phyloP scores from a whole-genome alignment of 1,140 invertebrate genomes.

The Aethina tumida region DNA sequence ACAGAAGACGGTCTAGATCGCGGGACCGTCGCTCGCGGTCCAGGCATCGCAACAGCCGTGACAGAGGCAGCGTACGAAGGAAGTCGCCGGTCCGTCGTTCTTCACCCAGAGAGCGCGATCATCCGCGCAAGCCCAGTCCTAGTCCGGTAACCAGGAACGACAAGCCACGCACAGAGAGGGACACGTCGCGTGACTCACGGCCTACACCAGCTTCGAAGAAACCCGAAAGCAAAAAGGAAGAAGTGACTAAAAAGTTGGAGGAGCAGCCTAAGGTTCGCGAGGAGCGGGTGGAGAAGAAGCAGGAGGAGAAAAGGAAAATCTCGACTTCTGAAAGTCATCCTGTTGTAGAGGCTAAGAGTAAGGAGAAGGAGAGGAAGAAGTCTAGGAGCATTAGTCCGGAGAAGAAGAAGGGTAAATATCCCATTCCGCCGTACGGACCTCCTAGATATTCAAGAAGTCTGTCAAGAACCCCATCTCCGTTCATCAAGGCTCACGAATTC shows the following conservation, averaged over 20 bases:
- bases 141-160: constrained; percentile 22
- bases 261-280: constrained; percentile 25
- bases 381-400: constrained; percentile 31
- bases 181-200: constrained; percentile 14
- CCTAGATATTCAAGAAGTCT: constrained; percentile 55
- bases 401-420: constrained; percentile 15
- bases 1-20: constrained; percentile 25
- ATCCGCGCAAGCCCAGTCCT: constrained; percentile 21
- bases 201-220: constrained; percentile 21
- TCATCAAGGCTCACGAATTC: constrained; percentile 67
- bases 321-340: constrained; percentile 12
- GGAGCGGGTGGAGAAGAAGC: constrained; percentile 23
- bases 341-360: constrained; percentile 13
- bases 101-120: constrained; percentile 22
- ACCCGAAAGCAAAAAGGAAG: constrained; percentile 27
- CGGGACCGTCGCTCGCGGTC: constrained; percentile 29
- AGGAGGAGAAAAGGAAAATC: constrained; percentile 19
- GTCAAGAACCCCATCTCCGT: constrained; percentile 68
- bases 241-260: constrained; percentile 24
- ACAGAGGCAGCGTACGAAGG: constrained; percentile 24
- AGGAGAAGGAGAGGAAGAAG: constrained; percentile 24
- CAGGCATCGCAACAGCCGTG: constrained; percentile 23
- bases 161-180: constrained; percentile 9
- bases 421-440: constrained; percentile 30
- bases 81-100: constrained; percentile 24